These are phyloP conservation scores for Acanthopagrus latus DNA, from an alignment of 2,797 vertebrate genomes.

Conservation along the genomic window DNA sequence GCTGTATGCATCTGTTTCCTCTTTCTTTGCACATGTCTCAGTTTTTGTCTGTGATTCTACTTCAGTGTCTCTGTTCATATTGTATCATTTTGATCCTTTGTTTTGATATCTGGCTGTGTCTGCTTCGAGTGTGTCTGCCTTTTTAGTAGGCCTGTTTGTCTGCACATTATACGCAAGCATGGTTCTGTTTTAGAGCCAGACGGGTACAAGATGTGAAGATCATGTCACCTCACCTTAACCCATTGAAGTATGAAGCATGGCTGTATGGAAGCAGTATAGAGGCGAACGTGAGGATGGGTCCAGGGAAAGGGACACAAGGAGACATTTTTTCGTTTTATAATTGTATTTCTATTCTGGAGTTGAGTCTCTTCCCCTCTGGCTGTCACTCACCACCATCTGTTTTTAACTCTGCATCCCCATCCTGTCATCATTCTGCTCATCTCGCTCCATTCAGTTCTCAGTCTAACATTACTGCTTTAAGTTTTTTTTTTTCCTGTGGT, in stretches of 20 bases:
- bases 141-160: not conserved
- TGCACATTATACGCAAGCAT: not conserved
- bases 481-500: conserved; percentile 39
- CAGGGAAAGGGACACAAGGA: conserved; percentile 22
- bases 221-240: conserved; percentile 9
- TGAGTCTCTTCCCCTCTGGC: conserved; percentile 31
- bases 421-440: conserved; percentile 52
- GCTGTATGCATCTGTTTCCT: not conserved
- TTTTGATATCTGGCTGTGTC: not conserved
- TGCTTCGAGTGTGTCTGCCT: not conserved
- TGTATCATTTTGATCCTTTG: not conserved
- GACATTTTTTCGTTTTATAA: conserved; percentile 15
- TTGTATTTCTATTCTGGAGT: conserved; percentile 55
- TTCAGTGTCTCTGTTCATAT: not conserved
- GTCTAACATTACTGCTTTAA: conserved; percentile 23
- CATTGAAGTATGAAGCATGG: conserved; percentile 3
- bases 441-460: conserved; percentile 47
- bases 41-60: not conserved
- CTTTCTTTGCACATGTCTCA: not conserved
- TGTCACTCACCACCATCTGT: conserved; percentile 47
- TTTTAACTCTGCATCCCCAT: conserved; percentile 47
- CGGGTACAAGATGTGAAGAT: not conserved
- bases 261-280: not conserved
- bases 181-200: conserved; percentile 8
- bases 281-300: not conserved